A percentile compares a stretch with the other conserved stretches of the same genome.
Evolutionary conservation across 1,140 invertebrate genomes (phyloP).

Genomic region (Pollicipes pollicipes): DNA sequence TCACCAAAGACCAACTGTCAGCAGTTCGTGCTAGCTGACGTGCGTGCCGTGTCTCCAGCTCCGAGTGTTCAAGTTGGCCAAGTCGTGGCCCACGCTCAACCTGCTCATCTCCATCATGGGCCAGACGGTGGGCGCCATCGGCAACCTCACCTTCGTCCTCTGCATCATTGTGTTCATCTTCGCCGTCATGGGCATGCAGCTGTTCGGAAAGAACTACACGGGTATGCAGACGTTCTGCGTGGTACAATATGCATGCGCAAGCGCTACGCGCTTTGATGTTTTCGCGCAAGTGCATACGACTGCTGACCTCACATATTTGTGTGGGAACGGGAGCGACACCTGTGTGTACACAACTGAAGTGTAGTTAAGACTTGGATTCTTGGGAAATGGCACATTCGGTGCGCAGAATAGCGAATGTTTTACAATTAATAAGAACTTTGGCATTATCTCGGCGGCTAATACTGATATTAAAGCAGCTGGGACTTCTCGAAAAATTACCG

Average conservation of each 20-base stretch:
- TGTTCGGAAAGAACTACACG: conserved; percentile 83
- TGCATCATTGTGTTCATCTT: conserved; percentile 98
- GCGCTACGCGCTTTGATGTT: conserved; percentile 2
- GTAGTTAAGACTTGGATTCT: no score
- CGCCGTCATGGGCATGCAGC: conserved; percentile 95
- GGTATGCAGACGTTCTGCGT: conserved; percentile 46
- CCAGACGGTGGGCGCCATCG: conserved; percentile 89
- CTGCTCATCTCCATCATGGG: conserved; percentile 97
- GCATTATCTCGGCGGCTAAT: no score
- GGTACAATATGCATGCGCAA: conserved; percentile 11
- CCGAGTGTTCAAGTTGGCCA: conserved; percentile 96
- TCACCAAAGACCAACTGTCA: no score
- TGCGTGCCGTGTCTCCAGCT: no score
- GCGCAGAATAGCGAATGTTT: no score
- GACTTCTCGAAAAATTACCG: no score
- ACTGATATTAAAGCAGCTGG: no score
- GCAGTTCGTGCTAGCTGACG: no score
- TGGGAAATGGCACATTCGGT: no score
- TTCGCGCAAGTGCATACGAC: not conserved
- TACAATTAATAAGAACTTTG: no score
- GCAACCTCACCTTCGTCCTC: conserved; percentile 91
- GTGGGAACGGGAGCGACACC: no score
- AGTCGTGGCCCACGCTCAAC: conserved; percentile 97
- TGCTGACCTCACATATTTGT: conserved; percentile 4
- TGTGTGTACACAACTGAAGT: no score